Evolutionary conservation across 2,113 vertebrate species (phyloP).

Genomic region (Rhynchomys soricoides): DNA sequence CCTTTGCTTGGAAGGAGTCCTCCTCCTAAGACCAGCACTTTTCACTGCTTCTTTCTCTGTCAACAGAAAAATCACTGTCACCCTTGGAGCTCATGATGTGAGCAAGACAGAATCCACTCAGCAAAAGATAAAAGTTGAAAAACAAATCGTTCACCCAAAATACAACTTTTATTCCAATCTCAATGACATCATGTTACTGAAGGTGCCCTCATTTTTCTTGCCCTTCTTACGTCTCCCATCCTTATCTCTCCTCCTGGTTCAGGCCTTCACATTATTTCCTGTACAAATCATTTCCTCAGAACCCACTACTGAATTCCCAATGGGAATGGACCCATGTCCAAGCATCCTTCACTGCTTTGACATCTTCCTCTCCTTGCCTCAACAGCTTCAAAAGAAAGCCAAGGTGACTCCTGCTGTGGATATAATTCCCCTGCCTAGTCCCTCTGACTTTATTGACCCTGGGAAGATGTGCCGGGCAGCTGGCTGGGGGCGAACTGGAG

Average conservation of each 20-base stretch:
- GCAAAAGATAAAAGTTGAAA: constrained; percentile 40
- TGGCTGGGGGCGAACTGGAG: constrained; percentile 36
- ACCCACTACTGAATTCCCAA: neutral
- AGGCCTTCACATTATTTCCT: neutral
- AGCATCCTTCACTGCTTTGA: neutral
- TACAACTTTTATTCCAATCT: neutral
- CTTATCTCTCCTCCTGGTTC: neutral
- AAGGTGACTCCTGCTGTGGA: neutral
- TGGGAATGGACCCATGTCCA: neutral
- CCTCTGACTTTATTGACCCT: neutral
- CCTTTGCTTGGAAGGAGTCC: neutral
- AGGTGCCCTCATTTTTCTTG: neutral
- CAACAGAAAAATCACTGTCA: constrained; percentile 56
- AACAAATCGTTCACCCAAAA: constrained; percentile 41
- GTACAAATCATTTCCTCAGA: neutral
- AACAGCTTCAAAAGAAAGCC: neutral
- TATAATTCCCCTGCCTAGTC: neutral
- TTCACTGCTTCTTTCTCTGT: neutral
- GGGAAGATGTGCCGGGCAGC: neutral
- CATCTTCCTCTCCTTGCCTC: neutral
- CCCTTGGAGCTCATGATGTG: constrained; percentile 52
- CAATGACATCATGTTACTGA: constrained; percentile 64
- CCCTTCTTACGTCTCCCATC: neutral
- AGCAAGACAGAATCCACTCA: constrained; percentile 15
- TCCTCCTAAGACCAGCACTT: neutral